Percentiles rank a stretch among this genome's conserved stretches.
Conservation (phyloP, 2,113 vertebrate species). For the Notothenia coriiceps region DNA sequence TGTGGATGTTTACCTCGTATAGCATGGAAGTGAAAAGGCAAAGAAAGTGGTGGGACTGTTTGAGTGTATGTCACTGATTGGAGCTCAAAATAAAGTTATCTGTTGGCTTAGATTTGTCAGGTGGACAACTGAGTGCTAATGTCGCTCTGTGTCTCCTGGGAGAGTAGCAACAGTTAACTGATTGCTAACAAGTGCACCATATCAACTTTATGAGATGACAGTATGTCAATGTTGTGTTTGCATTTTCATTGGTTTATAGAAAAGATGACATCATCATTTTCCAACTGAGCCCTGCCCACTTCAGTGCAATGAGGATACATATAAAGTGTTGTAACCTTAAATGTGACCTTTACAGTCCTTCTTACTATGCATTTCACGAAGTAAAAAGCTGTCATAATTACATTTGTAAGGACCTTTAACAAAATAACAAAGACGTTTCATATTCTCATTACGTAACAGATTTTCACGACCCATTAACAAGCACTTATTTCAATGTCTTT, state of each 20-base stretch:
- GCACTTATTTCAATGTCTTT: not conserved
- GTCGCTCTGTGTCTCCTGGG: not conserved
- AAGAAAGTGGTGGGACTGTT: no score
- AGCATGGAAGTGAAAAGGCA: no score
- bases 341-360: not conserved
- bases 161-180: no score
- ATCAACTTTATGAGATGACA: not conserved
- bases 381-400: not conserved
- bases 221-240: not conserved
- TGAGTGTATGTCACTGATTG: no score
- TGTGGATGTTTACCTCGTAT: no score
- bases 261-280: not conserved
- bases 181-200: not conserved
- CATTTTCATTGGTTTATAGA: not conserved
- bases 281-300: not conserved
- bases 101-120: not conserved
- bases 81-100: not conserved
- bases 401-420: not conserved
- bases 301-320: not conserved
- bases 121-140: not conserved
- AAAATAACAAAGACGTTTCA: not conserved
- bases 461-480: not conserved
- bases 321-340: not conserved
- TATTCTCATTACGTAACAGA: not conserved
- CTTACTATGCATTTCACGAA: no score